A percentile compares a stretch with the other conserved stretches of the same genome.
These are phyloP conservation scores for Loriculus beryllinus DNA, from an alignment of 2,797 vertebrate species.

Conservation along the genomic window DNA sequence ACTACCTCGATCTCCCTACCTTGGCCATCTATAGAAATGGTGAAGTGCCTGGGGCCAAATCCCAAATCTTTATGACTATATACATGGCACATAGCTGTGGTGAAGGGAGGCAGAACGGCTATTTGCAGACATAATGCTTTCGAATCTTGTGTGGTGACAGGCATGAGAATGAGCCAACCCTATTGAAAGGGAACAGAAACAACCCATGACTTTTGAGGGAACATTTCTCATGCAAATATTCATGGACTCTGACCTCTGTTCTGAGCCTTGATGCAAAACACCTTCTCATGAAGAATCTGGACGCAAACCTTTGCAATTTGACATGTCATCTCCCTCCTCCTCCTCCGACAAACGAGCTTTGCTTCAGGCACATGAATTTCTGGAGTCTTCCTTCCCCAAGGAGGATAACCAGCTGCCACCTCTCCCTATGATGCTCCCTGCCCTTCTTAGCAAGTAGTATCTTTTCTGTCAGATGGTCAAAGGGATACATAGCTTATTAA, in stretches of 20 bases:
- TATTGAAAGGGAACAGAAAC: neutral
- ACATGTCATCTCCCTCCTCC: neutral
- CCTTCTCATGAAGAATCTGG: neutral
- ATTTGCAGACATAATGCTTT: neutral
- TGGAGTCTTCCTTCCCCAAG: neutral
- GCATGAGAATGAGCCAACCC: neutral
- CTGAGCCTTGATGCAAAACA: neutral
- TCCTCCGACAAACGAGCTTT: neutral
- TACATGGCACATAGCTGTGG: accelerated
- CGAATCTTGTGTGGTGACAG: neutral
- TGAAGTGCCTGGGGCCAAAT: neutral
- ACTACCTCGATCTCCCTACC: neutral
- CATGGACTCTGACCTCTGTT: neutral
- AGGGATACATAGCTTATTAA: neutral
- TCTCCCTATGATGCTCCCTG: neutral
- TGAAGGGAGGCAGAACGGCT: neutral
- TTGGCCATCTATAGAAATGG: neutral
- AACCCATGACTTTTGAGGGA: neutral
- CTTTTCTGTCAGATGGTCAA: neutral
- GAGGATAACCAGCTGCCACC: neutral
- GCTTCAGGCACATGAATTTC: accelerated
- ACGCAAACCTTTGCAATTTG: neutral
- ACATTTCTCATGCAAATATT: neutral
- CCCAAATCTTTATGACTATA: neutral
- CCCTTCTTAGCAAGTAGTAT: neutral